These are phyloP conservation scores for Lethenteron reissneri DNA, from an alignment of 2,113 vertebrate genomes.

Conservation along the genomic window DNA sequence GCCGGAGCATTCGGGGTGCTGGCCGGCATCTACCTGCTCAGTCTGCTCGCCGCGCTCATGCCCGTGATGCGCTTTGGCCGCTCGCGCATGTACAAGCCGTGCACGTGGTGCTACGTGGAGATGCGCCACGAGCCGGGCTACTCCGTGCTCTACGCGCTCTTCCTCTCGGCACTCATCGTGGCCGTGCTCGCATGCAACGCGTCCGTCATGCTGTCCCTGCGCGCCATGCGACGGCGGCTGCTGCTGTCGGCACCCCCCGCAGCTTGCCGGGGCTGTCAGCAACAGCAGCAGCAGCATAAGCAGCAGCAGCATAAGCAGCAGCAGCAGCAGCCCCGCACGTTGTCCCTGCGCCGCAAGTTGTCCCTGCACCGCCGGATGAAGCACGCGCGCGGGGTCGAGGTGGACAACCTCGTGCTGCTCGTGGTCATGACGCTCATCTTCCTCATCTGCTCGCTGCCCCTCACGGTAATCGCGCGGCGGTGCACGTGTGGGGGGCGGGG, in stretches of 20 bases:
- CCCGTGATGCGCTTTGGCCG: slow-evolving; percentile 19
- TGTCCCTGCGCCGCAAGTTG: background rate
- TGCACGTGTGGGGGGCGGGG: too few species aligned
- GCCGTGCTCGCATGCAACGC: slow-evolving; percentile 30
- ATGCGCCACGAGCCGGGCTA: slow-evolving; percentile 20
- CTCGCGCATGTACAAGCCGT: slow-evolving; percentile 32
- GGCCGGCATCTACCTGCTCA: slow-evolving; percentile 16
- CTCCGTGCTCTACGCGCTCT: slow-evolving; percentile 30
- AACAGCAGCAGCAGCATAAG: background rate
- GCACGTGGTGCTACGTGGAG: slow-evolving; percentile 40
- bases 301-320: background rate
- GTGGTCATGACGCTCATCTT: slow-evolving; percentile 74
- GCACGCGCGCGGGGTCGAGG: slow-evolving; percentile 25
- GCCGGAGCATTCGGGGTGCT: slow-evolving; percentile 10
- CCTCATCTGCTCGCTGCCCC: slow-evolving; percentile 58
- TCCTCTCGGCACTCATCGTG: slow-evolving; percentile 26
- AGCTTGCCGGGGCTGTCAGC: background rate
- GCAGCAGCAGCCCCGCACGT: background rate
- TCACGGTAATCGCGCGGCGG: slow-evolving; percentile 37
- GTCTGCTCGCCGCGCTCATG: slow-evolving; percentile 25
- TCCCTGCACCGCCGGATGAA: background rate
- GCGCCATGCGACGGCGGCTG: slow-evolving; percentile 16
- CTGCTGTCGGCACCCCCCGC: background rate
- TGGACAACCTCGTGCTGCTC: slow-evolving; percentile 63
- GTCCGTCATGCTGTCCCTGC: slow-evolving; percentile 29